Evolutionary conservation across 1,140 invertebrate genomes (phyloP).

Genomic region (Drosophila parabipectinata): DNA sequence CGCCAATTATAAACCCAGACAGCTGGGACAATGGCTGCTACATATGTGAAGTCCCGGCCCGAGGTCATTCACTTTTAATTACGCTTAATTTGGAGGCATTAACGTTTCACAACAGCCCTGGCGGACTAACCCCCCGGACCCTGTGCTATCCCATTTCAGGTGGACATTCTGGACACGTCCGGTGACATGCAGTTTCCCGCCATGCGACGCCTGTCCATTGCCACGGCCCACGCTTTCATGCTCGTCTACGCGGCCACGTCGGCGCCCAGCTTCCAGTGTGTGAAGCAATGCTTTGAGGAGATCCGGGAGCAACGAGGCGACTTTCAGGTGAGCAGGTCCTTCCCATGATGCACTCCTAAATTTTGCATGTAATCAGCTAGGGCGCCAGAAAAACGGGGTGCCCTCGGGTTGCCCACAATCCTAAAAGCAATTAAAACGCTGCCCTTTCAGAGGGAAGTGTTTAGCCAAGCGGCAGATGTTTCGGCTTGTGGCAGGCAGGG

Average conservation of each 20-base stretch:
- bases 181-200: slow-evolving; percentile 94
- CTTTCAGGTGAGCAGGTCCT: slow-evolving; percentile 85
- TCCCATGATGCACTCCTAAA: slow-evolving; percentile 24
- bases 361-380: slow-evolving; percentile 71
- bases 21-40: background rate
- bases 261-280: slow-evolving; percentile 89
- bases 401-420: slow-evolving; percentile 7
- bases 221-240: slow-evolving; percentile 95
- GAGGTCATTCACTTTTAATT: slow-evolving; percentile 22
- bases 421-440: slow-evolving; percentile 50
- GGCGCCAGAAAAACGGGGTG: background rate
- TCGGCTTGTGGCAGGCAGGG: slow-evolving; percentile 20
- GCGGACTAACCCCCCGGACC: slow-evolving; percentile 8
- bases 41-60: background rate
- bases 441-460: slow-evolving; percentile 27
- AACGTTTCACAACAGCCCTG: slow-evolving; percentile 8
- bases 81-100: slow-evolving; percentile 14
- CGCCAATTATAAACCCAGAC: slow-evolving; percentile 13
- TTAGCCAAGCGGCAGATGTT: slow-evolving; percentile 27
- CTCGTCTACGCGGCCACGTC: slow-evolving; percentile 94
- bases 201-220: slow-evolving; percentile 93
- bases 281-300: slow-evolving; percentile 93
- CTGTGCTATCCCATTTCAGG: slow-evolving; percentile 83
- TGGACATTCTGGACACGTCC: slow-evolving; percentile 95
- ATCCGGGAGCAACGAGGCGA: slow-evolving; percentile 91